These are phyloP conservation scores for Zygogramma bicolorata DNA, from an alignment of 2,888 invertebrate genomes.

Conservation along the genomic window DNA sequence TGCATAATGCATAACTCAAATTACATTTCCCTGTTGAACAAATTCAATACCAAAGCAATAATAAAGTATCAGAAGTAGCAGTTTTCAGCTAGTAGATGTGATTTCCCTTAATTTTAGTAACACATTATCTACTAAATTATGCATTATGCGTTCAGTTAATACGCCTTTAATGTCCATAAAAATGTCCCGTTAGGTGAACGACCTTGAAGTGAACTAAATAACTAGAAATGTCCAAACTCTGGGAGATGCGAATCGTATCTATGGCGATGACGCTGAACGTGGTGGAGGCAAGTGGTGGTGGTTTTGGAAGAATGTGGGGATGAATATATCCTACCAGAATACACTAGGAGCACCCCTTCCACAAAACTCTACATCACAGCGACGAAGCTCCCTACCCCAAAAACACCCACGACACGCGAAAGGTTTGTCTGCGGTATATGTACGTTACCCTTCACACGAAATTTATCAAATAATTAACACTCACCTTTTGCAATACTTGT, in stretches of 20 bases:
- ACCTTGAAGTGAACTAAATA: constrained; percentile 57
- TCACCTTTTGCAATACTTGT: constrained; percentile 44
- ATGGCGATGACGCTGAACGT: constrained; percentile 65
- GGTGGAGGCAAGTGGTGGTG: constrained; percentile 66
- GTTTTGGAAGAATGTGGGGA: constrained; percentile 68
- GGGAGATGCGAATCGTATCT: constrained; percentile 58
- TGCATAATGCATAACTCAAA: too few species aligned
- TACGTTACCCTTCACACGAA: constrained; percentile 42
- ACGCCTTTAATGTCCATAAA: constrained; percentile 33
- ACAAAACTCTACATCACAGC: constrained; percentile 67
- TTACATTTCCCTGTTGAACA: too few species aligned
- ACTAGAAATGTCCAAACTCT: constrained; percentile 44
- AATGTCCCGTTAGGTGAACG: constrained; percentile 59
- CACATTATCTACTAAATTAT: too few species aligned
- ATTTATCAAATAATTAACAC: constrained; percentile 37
- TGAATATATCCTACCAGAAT: constrained; percentile 68
- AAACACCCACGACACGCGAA: constrained; percentile 65
- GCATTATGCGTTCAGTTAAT: too few species aligned
- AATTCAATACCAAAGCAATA: too few species aligned
- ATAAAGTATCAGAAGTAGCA: too few species aligned
- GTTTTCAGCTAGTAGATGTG: too few species aligned
- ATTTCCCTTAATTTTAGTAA: too few species aligned
- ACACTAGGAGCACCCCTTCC: constrained; percentile 68
- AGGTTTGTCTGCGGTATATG: constrained; percentile 59
- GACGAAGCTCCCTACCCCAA: constrained; percentile 68